Evolutionary conservation across 2,888 invertebrate species (phyloP).

Genomic region (Ypsolopha sequella): DNA sequence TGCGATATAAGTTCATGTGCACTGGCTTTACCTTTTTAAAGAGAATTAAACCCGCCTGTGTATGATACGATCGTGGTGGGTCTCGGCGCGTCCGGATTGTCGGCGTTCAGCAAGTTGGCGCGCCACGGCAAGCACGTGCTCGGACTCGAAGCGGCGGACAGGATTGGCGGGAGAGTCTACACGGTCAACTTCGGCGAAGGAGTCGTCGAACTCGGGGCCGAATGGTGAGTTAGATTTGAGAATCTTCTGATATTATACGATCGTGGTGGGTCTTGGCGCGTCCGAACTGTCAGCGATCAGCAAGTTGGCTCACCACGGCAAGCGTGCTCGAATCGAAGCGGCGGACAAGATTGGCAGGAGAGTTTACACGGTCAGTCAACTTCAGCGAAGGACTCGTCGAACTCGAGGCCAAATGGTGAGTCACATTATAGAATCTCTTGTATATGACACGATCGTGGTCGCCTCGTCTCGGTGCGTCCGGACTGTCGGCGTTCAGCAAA

Average conservation of each 20-base stretch:
- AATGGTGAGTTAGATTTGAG: constrained; percentile 2
- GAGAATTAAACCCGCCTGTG: background rate
- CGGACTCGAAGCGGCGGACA: constrained; percentile 19
- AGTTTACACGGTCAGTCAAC: constrained; percentile 4
- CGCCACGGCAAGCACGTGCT: background rate
- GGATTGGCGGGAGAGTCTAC: constrained; percentile 7
- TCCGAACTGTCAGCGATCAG: background rate
- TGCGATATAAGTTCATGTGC: background rate
- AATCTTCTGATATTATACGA: too few relatives aligned
- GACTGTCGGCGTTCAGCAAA: too few relatives aligned
- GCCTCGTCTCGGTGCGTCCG: too few relatives aligned
- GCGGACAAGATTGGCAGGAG: constrained; percentile 7
- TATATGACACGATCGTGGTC: too few relatives aligned
- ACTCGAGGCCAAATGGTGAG: constrained; percentile 8
- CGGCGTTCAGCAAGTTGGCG: constrained; percentile 2
- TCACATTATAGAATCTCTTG: background rate
- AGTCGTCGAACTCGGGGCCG: constrained; percentile 8
- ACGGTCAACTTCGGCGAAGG: constrained; percentile 6
- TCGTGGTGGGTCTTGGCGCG: background rate
- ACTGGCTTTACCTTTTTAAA: background rate
- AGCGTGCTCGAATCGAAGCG: constrained; percentile 19
- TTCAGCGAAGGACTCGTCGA: constrained; percentile 7
- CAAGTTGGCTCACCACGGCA: constrained; percentile 1
- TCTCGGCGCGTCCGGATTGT: background rate
- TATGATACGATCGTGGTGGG: constrained; percentile 3